Evolutionary conservation across 2,113 vertebrate genomes (phyloP).

Genomic region (western clawed frog (Xenopus tropicalis)): DNA sequence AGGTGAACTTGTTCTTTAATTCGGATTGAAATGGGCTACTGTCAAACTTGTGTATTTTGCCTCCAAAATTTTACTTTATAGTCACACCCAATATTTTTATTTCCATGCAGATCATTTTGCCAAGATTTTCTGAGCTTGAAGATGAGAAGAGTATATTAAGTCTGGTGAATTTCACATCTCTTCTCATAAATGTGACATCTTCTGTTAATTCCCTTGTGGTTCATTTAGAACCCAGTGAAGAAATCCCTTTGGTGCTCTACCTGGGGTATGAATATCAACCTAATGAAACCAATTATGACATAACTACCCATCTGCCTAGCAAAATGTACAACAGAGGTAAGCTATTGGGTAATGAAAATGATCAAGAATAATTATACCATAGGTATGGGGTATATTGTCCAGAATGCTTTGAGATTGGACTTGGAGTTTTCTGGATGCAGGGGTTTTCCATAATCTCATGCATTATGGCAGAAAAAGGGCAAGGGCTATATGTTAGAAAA

Average conservation of each 20-base stretch:
- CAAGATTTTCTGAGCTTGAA: constrained; percentile 57
- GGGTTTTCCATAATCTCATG: no score
- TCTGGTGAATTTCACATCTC: constrained; percentile 70
- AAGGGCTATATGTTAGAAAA: neutral
- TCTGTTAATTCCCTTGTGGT: constrained; percentile 75
- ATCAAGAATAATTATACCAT: no score
- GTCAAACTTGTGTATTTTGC: no score
- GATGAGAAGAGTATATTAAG: constrained; percentile 71
- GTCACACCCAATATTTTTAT: neutral
- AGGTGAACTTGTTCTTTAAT: no score
- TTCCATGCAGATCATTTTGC: constrained; percentile 77
- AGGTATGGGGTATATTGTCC: no score
- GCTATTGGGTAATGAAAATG: neutral
- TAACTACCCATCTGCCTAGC: constrained; percentile 66
- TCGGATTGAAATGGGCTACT: no score
- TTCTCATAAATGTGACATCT: constrained; percentile 77
- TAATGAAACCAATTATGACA: constrained; percentile 68
- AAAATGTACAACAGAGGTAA: constrained; percentile 65
- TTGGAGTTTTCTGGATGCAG: no score
- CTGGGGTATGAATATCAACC: constrained; percentile 77
- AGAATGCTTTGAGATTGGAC: no score
- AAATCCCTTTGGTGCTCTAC: constrained; percentile 70
- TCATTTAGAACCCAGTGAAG: constrained; percentile 72
- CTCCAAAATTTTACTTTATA: no score
- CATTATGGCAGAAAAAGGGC: no score